Conservation (phyloP, 2,113 vertebrate species). For the Cyanoramphus novaezelandiae region DNA sequence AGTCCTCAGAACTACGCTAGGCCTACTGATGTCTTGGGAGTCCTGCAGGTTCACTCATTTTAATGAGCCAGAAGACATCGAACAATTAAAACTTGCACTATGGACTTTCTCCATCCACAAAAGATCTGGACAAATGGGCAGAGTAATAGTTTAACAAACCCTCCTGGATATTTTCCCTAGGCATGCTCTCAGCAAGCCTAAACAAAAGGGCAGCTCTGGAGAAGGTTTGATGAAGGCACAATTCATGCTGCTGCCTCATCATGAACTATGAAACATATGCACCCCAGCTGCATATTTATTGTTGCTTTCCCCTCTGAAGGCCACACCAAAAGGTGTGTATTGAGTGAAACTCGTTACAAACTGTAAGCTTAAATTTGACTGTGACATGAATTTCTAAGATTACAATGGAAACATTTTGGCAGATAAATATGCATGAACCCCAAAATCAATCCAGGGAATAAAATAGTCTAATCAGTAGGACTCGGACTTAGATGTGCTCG, state of each 20-base stretch:
- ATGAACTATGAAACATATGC: not conserved
- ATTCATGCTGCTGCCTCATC: not conserved
- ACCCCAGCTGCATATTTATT: not conserved
- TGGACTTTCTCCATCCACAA: not conserved
- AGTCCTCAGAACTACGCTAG: not conserved
- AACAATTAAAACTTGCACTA: not conserved
- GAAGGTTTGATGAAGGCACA: not conserved
- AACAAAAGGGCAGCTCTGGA: not conserved
- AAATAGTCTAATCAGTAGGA: not conserved
- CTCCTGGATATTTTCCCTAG: not conserved
- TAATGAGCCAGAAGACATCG: not conserved
- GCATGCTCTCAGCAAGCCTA: not conserved
- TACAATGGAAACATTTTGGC: not conserved
- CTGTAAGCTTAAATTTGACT: constrained; percentile 6
- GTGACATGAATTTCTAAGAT: constrained; percentile 33
- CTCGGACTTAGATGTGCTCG: not conserved
- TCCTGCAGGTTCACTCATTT: not conserved
- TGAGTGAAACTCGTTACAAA: constrained; percentile 36
- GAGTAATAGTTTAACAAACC: not conserved
- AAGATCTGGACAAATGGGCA: not conserved
- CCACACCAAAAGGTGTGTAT: constrained; percentile 26
- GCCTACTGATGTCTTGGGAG: not conserved
- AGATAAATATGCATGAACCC: constrained; percentile 19
- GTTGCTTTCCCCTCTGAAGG: constrained; percentile 34
- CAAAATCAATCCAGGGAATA: not conserved